A percentile compares a stretch with the other conserved stretches of the same genome.
Conservation (phyloP, 2,888 invertebrate genomes). For the Cylindroiulus punctatus region DNA sequence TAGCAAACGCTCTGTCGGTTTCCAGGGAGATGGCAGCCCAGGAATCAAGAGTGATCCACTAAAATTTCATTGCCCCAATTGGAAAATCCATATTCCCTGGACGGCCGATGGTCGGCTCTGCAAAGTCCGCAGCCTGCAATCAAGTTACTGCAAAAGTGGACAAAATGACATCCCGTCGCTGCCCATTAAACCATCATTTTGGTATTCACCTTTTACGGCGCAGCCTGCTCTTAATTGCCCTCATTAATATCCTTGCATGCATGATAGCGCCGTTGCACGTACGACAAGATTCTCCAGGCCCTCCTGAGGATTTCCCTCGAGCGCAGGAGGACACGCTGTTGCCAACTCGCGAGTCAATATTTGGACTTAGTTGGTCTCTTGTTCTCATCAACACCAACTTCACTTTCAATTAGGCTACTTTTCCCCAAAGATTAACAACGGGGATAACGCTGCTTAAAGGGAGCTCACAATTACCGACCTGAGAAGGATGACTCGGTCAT, state of each 20-base stretch:
- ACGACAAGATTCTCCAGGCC: neutral
- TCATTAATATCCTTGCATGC: constrained; percentile 6
- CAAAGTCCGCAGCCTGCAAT: neutral
- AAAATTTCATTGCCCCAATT: constrained; percentile 33
- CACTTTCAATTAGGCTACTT: constrained; percentile 34
- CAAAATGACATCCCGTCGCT: constrained; percentile 17
- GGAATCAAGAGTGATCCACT: constrained; percentile 26
- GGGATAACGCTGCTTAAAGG: constrained; percentile 8
- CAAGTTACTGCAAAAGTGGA: constrained; percentile 23
- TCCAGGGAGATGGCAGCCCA: neutral
- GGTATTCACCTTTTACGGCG: constrained; percentile 25
- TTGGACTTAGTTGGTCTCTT: constrained; percentile 42
- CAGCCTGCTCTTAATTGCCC: constrained; percentile 11
- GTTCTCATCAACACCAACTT: constrained; percentile 42
- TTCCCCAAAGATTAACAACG: constrained; percentile 42
- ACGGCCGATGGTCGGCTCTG: neutral
- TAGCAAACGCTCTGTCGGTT: constrained; percentile 34
- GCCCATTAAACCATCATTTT: constrained; percentile 16
- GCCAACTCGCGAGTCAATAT: constrained; percentile 9
- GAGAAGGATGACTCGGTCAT: neutral
- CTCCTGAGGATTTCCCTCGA: neutral
- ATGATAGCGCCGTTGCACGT: constrained; percentile 7
- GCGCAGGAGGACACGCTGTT: neutral
- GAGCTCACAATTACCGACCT: neutral
- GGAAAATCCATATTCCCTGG: constrained; percentile 34